Conservation (phyloP, 2,797 vertebrate genomes). For the Sebastes dallii region DNA sequence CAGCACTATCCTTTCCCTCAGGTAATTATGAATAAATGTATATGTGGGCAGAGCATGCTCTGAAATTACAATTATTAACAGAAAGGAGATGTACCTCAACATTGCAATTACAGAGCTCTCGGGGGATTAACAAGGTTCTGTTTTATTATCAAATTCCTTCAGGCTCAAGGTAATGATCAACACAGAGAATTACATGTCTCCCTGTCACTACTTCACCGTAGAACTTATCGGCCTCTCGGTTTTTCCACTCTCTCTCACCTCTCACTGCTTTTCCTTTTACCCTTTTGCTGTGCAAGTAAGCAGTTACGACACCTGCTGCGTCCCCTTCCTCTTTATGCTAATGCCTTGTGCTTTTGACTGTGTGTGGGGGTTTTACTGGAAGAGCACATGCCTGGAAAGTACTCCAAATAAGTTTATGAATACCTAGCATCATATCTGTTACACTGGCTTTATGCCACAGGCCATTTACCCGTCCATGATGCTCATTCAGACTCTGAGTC, state of each 20-base stretch:
- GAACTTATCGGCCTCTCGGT: constrained; percentile 3
- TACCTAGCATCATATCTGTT: not conserved
- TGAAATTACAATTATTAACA: constrained; percentile 79
- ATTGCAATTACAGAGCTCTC: constrained; percentile 77
- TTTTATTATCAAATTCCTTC: constrained; percentile 81
- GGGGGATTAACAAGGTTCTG: constrained; percentile 72
- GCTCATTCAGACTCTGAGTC: not conserved
- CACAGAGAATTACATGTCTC: constrained; percentile 57
- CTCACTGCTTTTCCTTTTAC: not conserved
- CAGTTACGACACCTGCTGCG: constrained; percentile 15
- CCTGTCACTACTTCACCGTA: constrained; percentile 27
- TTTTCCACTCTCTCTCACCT: not conserved
- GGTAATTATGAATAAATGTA: constrained; percentile 81
- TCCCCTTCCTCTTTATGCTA: constrained; percentile 37
- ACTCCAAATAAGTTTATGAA: constrained; percentile 31
- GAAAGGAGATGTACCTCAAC: constrained; percentile 71
- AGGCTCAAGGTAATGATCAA: constrained; percentile 75
- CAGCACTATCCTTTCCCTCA: constrained; percentile 68
- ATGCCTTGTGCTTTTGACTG: constrained; percentile 6
- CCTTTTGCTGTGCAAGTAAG: constrained; percentile 25
- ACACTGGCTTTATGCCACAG: constrained; percentile 6
- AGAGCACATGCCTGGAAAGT: constrained; percentile 24
- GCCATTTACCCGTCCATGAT: constrained; percentile 17
- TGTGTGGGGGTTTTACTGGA: constrained; percentile 30
- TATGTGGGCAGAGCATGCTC: constrained; percentile 70